phyloP scores from a whole-genome alignment of 2,113 vertebrate species.

The Phycodurus eques region DNA sequence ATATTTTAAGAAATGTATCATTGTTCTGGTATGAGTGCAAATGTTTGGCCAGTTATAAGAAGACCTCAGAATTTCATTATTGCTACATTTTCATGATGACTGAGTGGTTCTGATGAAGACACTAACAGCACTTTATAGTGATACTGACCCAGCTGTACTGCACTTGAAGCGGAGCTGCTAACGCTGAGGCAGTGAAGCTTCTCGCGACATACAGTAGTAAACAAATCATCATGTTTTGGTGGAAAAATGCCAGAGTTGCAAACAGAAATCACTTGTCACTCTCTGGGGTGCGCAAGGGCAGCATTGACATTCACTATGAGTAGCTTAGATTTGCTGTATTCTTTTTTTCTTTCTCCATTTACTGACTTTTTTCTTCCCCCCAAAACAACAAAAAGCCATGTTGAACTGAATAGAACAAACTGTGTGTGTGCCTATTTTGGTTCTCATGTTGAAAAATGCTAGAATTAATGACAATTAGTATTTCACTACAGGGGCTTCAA shows the following conservation, averaged over 20 bases:
- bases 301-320: too few relatives aligned
- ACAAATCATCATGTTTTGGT: constrained; percentile 39
- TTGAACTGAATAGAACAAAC: too few relatives aligned
- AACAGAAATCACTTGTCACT: constrained; percentile 15
- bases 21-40: neutral
- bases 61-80: neutral
- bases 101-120: neutral
- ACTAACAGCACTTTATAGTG: neutral
- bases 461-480: too few relatives aligned
- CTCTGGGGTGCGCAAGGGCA: constrained; percentile 1
- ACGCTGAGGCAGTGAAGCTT: neutral
- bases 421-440: too few relatives aligned
- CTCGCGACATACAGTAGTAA: neutral
- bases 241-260: neutral
- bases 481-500: too few relatives aligned
- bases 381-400: too few relatives aligned
- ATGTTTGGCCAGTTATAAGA: neutral
- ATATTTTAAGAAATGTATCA: neutral
- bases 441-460: too few relatives aligned
- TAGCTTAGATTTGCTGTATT: neutral
- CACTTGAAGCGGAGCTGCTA: neutral
- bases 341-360: too few relatives aligned
- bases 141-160: neutral
- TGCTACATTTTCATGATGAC: neutral
- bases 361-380: too few relatives aligned